Evolutionary conservation across 2,888 invertebrate genomes (phyloP).

Genomic region (Noctua janthe): DNA sequence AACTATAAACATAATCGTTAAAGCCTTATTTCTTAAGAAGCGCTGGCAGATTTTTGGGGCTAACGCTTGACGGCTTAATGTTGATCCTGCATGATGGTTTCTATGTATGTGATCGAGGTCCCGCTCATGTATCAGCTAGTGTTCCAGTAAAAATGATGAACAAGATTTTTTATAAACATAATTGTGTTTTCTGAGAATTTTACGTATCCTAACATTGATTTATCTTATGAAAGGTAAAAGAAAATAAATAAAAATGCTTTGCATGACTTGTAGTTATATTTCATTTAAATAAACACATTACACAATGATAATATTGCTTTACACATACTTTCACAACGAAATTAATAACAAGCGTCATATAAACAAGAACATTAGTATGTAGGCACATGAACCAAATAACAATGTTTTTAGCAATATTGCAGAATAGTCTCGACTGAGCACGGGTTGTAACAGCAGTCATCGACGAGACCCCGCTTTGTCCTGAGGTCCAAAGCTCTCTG

Average conservation of each 20-base stretch:
- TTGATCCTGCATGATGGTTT: not conserved
- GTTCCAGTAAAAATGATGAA: no score
- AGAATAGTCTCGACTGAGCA: slow-evolving; percentile 70
- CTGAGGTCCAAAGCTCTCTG: slow-evolving; percentile 14
- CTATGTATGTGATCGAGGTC: not conserved
- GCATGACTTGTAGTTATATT: not conserved
- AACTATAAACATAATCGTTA: no score
- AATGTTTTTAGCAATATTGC: slow-evolving; percentile 62
- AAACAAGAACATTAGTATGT: not conserved
- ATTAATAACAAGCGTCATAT: not conserved
- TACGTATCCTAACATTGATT: not conserved
- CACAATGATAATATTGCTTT: not conserved
- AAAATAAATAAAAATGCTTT: not conserved
- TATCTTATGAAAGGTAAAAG: not conserved
- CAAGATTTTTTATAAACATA: not conserved
- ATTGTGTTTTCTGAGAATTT: not conserved
- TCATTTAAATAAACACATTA: not conserved
- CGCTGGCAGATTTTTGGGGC: no score
- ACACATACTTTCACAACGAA: not conserved
- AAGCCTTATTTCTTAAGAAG: no score
- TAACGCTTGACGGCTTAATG: not conserved
- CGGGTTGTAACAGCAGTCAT: slow-evolving; percentile 72
- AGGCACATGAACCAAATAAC: not conserved
- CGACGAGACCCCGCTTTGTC: slow-evolving; percentile 40
- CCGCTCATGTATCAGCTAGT: no score